Conservation (phyloP, 92 coral and sea anemone genomes). For the Paramuricea clavata region DNA sequence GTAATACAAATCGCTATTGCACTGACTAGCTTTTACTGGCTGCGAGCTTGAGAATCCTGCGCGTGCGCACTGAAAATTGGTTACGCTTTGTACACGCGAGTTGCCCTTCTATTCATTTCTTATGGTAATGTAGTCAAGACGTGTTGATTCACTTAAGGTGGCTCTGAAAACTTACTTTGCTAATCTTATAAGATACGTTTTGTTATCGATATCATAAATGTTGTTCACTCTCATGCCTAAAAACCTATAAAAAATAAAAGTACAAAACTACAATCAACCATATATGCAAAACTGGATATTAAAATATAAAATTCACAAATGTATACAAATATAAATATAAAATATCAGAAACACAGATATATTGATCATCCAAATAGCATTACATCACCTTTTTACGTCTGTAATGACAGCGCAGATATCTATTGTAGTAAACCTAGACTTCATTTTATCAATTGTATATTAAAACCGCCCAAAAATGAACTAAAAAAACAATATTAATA, state of each 20-base stretch:
- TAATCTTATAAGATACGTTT: constrained; percentile 89
- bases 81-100: too few species aligned
- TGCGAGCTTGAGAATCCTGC: too few species aligned
- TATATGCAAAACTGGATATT: neutral
- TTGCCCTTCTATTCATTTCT: too few species aligned
- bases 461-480: neutral
- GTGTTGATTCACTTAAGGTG: neutral
- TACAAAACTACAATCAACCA: neutral
- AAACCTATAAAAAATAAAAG: constrained; percentile 60
- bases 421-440: constrained; percentile 89
- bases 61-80: too few species aligned
- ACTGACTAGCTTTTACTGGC: too few species aligned
- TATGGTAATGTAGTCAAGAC: too few species aligned
- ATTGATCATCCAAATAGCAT: constrained; percentile 47
- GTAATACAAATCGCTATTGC: too few species aligned
- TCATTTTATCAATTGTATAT: constrained; percentile 66
- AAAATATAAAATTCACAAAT: neutral
- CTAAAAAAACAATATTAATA: neutral
- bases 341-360: neutral
- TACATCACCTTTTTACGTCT: constrained; percentile 73
- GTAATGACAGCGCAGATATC: constrained; percentile 89
- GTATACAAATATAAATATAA: neutral
- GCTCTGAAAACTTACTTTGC: constrained; percentile 75
- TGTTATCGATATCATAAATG: constrained; percentile 93
- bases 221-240: constrained; percentile 94